phyloP scores from a whole-genome alignment of 2,113 vertebrate genomes.

The Dolichotis patagonum region DNA sequence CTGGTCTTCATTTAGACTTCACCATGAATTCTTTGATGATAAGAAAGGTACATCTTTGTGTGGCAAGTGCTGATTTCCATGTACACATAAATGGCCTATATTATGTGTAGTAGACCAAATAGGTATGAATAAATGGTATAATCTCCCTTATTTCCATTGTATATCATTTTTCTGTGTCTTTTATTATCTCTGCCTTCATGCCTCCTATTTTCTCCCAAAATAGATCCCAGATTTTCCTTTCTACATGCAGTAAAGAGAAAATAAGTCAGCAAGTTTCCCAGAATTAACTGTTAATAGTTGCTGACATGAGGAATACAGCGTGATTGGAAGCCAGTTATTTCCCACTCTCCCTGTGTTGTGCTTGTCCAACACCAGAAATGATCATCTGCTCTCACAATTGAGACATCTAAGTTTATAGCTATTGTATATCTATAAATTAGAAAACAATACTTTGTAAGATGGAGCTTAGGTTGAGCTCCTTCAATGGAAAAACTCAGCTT shows the following conservation, averaged over 20 bases:
- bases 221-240: background rate
- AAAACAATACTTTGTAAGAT: background rate
- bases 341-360: background rate
- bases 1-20: background rate
- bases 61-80: background rate
- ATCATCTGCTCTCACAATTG: background rate
- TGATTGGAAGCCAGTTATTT: background rate
- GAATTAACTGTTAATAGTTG: background rate
- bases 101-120: background rate
- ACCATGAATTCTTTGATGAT: background rate
- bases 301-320: background rate
- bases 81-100: background rate
- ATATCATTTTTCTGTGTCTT: background rate
- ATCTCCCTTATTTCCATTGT: background rate
- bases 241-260: background rate
- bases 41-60: background rate
- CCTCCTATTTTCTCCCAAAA: background rate
- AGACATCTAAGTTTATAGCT: background rate
- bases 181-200: background rate
- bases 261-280: background rate
- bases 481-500: background rate
- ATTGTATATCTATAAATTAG: background rate
- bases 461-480: background rate
- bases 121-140: background rate
- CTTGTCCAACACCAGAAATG: background rate